Conservation (phyloP, 2,888 invertebrate species). For the Philaethria dido region DNA sequence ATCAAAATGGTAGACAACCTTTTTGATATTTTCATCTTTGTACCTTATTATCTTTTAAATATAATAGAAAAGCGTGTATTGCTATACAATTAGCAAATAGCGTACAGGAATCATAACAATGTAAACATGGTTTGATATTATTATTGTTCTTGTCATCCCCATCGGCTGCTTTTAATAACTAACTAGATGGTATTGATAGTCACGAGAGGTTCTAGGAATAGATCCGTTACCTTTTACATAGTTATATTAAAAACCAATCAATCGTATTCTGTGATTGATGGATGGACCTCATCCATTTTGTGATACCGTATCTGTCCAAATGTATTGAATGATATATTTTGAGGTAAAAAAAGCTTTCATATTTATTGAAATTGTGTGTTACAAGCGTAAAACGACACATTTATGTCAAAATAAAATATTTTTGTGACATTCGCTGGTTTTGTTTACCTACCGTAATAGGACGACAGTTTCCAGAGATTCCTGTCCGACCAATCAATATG, state of each 20-base stretch:
- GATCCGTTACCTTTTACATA: background rate
- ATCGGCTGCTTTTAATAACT: background rate
- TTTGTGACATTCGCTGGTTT: constrained; percentile 19
- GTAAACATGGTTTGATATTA: background rate
- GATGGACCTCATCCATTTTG: constrained; percentile 3
- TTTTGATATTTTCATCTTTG: background rate
- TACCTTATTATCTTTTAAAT: background rate
- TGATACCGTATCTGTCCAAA: constrained; percentile 2
- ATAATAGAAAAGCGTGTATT: background rate
- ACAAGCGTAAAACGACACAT: background rate
- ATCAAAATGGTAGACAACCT: too few relatives aligned
- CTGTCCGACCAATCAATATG: constrained; percentile 76
- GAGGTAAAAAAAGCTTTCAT: background rate
- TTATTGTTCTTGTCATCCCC: background rate
- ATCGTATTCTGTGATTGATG: background rate
- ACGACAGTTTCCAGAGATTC: constrained; percentile 63
- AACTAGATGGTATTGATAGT: background rate
- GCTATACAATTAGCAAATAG: background rate
- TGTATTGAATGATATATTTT: background rate
- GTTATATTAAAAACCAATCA: background rate
- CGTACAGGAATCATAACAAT: background rate
- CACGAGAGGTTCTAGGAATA: background rate
- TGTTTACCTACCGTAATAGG: constrained; percentile 65
- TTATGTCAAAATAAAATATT: background rate
- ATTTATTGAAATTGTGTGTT: background rate